Base-by-base conservation (phyloP, 2,113 vertebrate species). In the Carettochelys insculpta region DNA sequence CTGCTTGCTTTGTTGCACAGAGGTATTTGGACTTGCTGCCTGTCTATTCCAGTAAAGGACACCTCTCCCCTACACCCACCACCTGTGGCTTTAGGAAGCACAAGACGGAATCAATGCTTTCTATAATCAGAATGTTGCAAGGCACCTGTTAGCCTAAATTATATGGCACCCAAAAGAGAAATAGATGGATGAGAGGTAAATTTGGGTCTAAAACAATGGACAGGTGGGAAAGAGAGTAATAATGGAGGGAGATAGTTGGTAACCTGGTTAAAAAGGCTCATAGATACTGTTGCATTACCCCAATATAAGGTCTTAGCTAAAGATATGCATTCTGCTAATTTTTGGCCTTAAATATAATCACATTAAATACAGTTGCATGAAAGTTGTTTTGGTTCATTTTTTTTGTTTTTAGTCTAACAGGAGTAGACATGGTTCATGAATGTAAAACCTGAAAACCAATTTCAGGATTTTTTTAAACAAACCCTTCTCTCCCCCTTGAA, bases 271-370 rank as follows among this genome's bases (percentile, higher is more conserved):
- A 48, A 76, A 22, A 4, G 17, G 61, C 17, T 68, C 38, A 14
- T 1, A 75, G 25, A 19, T 75, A 4, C 3, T 76, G 47, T 79
- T 51, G 0, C 1, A 13, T 1, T 12, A 3, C 5, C 25, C 14
- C 5, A 52, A 53, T 19, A n/a, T 50, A 75, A 48, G 48, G 16
- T 48, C 38, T 25, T 14, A 61, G 50, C 29, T 53, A 65, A 54
- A 86, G 27, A n/a, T 73, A 8, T 50, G 12, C 7, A 45, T 82
- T 2, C 16, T 25, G n/a, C 47, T 52, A 20, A 83, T 50, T 68
- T 47, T 51, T 34, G 22, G 31, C 43, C 75, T 45, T 3, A 11
- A n/a, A 3, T 22, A 22, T 45, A 12, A 43, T 91, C 65, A 43
- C 29, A 5, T 61, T 27, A 83, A 38, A 38, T 38, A 22, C 20